A percentile compares a stretch with the other conserved stretches of the same genome.
Evolutionary conservation across 1,140 invertebrate species (phyloP).

Genomic region (Hetaerina americana): DNA sequence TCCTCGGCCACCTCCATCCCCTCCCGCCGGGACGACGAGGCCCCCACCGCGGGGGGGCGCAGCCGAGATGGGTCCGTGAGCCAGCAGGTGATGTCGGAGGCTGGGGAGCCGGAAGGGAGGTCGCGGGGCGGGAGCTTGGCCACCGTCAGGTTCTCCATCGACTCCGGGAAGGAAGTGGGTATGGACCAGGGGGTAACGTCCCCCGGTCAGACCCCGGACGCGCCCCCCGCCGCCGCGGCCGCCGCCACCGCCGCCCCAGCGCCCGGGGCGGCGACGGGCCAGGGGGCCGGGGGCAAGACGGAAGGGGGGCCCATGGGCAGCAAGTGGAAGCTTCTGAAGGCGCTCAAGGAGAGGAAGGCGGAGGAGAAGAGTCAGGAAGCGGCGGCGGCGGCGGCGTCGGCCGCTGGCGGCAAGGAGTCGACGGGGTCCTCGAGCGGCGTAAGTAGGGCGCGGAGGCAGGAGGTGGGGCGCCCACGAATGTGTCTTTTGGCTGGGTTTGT

Average conservation of each 20-base stretch:
- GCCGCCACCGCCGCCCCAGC: background rate
- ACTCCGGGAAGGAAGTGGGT: background rate
- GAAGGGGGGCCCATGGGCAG: slow-evolving; percentile 49
- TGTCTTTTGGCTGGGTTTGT: no score
- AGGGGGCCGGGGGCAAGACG: slow-evolving; percentile 19
- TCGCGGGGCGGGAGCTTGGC: slow-evolving; percentile 12
- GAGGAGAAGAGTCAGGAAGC: slow-evolving; percentile 64
- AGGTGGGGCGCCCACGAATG: no score
- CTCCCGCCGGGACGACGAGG: slow-evolving; percentile 13
- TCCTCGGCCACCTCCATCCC: background rate
- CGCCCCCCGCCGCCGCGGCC: background rate
- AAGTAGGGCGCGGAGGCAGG: no score
- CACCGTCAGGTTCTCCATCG: background rate
- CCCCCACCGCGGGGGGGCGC: slow-evolving; percentile 11
- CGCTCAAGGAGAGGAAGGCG: slow-evolving; percentile 74
- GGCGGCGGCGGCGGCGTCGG: slow-evolving; percentile 40
- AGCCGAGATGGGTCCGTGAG: slow-evolving; percentile 16
- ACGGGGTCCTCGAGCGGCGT: background rate
- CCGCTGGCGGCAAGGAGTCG: slow-evolving; percentile 9
- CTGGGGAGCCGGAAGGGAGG: slow-evolving; percentile 18
- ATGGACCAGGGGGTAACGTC: slow-evolving; percentile 24
- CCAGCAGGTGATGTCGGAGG: slow-evolving; percentile 9
- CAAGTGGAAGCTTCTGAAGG: slow-evolving; percentile 82
- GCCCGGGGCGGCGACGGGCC: no score
- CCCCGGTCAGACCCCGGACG: slow-evolving; percentile 17